A percentile compares a stretch with the other conserved stretches of the same genome.
Evolutionary conservation across 2,888 invertebrate species (phyloP).

Genomic region (Lasioglossum vierecki): DNA sequence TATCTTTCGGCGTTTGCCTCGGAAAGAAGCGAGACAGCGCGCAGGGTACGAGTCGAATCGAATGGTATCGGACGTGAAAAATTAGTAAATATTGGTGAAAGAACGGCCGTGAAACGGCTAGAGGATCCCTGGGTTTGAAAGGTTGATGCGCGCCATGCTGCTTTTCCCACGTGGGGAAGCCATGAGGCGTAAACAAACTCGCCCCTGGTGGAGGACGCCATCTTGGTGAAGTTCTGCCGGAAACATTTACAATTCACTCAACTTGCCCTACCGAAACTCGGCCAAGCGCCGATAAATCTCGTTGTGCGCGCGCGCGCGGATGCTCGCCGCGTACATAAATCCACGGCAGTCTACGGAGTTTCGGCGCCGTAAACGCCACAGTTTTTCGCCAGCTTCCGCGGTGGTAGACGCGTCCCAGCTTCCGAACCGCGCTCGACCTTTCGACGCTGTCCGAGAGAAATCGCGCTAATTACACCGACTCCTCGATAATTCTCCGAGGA

Average conservation of each 20-base stretch:
- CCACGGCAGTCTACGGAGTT: constrained; percentile 65
- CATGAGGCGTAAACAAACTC: constrained; percentile 82
- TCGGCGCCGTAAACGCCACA: constrained; percentile 63
- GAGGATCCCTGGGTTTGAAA: constrained; percentile 67
- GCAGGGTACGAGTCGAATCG: neutral
- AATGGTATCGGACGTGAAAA: neutral
- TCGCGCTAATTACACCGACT: neutral
- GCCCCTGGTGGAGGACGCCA: constrained; percentile 71
- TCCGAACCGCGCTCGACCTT: constrained; percentile 19
- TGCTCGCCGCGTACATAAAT: constrained; percentile 66
- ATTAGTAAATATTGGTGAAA: neutral
- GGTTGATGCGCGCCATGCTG: constrained; percentile 77
- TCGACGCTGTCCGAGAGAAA: neutral
- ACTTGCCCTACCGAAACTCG: constrained; percentile 75
- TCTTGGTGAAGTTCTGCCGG: constrained; percentile 75
- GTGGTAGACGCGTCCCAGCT: constrained; percentile 23
- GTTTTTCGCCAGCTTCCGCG: constrained; percentile 63
- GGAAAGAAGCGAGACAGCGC: neutral
- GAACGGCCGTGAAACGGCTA: constrained; percentile 18
- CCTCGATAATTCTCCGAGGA: neutral
- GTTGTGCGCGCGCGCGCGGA: constrained; percentile 64
- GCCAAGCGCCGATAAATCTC: constrained; percentile 72
- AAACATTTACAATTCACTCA: constrained; percentile 78
- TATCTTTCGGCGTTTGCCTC: neutral
- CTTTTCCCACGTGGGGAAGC: constrained; percentile 81